These are phyloP conservation scores for Cyrtorhinus lividipennis DNA, from an alignment of 1,140 invertebrate species.

Conservation along the genomic window DNA sequence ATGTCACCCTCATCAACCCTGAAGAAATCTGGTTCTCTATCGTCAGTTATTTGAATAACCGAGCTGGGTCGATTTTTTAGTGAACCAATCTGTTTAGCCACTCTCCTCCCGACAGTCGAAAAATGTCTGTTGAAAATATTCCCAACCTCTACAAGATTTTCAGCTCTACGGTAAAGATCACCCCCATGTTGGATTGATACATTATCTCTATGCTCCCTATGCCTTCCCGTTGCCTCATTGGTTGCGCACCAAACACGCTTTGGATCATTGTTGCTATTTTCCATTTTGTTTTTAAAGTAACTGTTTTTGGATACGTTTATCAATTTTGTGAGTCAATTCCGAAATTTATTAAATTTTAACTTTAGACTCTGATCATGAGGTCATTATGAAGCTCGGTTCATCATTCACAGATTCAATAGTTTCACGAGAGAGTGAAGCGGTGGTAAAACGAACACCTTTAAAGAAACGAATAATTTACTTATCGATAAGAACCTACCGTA, in stretches of 20 bases:
- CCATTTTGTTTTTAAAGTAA: neutral
- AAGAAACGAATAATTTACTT: no score
- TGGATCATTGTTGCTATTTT: neutral
- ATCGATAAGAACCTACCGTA: no score
- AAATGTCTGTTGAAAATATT: neutral
- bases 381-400: no score
- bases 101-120: neutral
- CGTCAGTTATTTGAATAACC: neutral
- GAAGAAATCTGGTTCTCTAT: neutral
- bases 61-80: neutral
- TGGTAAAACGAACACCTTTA: no score
- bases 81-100: neutral
- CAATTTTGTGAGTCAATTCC: neutral
- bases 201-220: neutral
- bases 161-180: neutral
- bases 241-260: neutral
- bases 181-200: neutral
- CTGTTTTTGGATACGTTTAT: neutral
- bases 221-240: neutral
- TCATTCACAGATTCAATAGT: no score
- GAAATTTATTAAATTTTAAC: neutral
- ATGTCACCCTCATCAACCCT: neutral
- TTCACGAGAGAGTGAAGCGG: no score
- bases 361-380: neutral
- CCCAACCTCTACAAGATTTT: neutral